These are phyloP conservation scores for Drosophila ironensis DNA, from an alignment of 1,140 invertebrate genomes.

Conservation along the genomic window DNA sequence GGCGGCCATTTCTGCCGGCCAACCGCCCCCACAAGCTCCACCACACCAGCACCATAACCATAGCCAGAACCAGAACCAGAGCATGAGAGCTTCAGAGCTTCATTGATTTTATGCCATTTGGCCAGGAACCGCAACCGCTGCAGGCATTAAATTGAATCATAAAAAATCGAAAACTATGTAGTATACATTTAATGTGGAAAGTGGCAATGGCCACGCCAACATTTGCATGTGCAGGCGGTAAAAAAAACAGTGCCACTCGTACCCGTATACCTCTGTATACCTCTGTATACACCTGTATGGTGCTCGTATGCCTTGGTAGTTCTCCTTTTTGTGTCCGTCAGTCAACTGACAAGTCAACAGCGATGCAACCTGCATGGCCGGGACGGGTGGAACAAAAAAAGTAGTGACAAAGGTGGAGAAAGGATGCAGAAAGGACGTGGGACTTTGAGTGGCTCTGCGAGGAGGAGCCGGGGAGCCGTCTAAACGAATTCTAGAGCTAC, in stretches of 20 bases:
- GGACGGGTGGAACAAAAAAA: slow-evolving; percentile 15
- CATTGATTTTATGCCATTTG: slow-evolving; percentile 73
- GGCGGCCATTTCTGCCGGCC: slow-evolving; percentile 34
- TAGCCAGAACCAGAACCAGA: too few species aligned
- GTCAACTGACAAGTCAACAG: slow-evolving; percentile 64
- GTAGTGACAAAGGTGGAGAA: neutral
- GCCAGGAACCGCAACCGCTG: slow-evolving; percentile 40
- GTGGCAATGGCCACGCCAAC: slow-evolving; percentile 33
- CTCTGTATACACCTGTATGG: too few species aligned
- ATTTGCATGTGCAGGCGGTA: slow-evolving; percentile 50
- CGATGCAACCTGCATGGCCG: slow-evolving; percentile 56
- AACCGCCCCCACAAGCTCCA: neutral
- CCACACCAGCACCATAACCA: too few species aligned
- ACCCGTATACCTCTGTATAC: too few species aligned
- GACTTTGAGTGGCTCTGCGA: slow-evolving; percentile 24
- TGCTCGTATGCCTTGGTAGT: too few species aligned
- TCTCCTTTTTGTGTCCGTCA: slow-evolving; percentile 27
- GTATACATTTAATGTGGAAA: slow-evolving; percentile 22
- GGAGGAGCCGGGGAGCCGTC: slow-evolving; percentile 13
- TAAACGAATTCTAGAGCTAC: slow-evolving; percentile 46
- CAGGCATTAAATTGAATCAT: slow-evolving; percentile 63
- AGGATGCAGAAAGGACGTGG: slow-evolving; percentile 8
- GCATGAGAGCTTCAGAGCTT: slow-evolving; percentile 44
- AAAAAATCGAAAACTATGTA: slow-evolving; percentile 45
- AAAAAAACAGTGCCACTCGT: slow-evolving; percentile 16